phyloP scores from a whole-genome alignment of 1,140 invertebrate species.

The Drosophila santomea region DNA sequence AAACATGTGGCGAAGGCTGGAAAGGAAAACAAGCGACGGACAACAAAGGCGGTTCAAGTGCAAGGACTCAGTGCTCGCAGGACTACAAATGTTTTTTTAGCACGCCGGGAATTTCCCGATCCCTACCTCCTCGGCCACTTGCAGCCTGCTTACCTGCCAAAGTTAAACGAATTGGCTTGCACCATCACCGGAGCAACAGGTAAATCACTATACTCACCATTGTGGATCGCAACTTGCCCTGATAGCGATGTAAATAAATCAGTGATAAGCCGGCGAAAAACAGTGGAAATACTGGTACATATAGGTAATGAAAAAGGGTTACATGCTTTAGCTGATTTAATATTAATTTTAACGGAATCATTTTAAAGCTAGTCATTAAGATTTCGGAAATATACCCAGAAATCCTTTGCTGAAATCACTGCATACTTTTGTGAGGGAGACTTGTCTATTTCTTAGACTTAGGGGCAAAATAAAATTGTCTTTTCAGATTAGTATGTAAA shows the following conservation, averaged over 20 bases:
- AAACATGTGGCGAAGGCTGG: constrained; percentile 46
- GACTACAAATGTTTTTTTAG: constrained; percentile 55
- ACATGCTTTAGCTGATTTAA: background rate
- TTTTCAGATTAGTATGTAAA: too few species aligned
- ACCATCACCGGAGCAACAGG: constrained; percentile 31
- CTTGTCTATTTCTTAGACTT: too few species aligned
- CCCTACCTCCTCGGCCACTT: constrained; percentile 25
- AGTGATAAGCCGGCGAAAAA: constrained; percentile 26
- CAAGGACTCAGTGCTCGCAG: constrained; percentile 12
- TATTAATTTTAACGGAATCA: too few species aligned
- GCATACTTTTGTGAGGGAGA: too few species aligned
- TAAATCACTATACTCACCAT: constrained; percentile 7
- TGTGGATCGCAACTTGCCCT: constrained; percentile 27
- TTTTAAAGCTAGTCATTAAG: background rate
- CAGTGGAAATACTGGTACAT: background rate
- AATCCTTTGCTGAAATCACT: too few species aligned
- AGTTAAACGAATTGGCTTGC: constrained; percentile 45
- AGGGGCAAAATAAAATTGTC: too few species aligned
- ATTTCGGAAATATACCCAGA: too few species aligned
- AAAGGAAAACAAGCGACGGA: constrained; percentile 39
- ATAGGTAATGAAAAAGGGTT: too few species aligned
- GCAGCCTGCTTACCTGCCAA: constrained; percentile 60
- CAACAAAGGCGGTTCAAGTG: constrained; percentile 45
- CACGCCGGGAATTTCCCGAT: constrained; percentile 63
- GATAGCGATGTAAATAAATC: constrained; percentile 8